Evolutionary conservation across 1,140 invertebrate genomes (phyloP).

Genomic region (Apis dorsata): DNA sequence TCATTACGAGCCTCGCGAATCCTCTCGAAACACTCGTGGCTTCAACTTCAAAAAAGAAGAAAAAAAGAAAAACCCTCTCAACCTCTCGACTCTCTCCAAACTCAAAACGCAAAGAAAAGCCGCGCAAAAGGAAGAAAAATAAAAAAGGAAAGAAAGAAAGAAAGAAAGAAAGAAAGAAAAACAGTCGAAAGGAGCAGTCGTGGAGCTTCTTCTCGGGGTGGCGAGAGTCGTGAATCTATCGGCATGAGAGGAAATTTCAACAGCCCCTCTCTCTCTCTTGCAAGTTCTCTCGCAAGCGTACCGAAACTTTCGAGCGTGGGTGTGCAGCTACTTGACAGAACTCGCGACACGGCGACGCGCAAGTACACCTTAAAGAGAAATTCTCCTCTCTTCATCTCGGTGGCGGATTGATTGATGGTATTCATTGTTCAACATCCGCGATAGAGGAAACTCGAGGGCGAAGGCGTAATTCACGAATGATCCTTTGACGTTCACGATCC

Average conservation of each 20-base stretch:
- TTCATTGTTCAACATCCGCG: constrained; percentile 69
- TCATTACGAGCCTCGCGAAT: too few relatives aligned
- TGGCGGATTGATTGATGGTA: constrained; percentile 72
- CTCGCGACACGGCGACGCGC: neutral
- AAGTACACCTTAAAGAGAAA: constrained; percentile 3
- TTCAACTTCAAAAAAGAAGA: neutral
- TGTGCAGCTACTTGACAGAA: neutral
- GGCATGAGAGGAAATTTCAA: constrained; percentile 15
- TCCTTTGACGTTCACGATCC: constrained; percentile 66
- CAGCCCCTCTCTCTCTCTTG: too few relatives aligned
- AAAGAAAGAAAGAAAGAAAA: neutral
- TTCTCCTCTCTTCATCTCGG: constrained; percentile 59
- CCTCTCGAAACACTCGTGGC: neutral
- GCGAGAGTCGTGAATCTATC: neutral
- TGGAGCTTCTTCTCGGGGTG: neutral
- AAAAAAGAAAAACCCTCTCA: neutral
- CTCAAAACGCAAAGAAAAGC: neutral
- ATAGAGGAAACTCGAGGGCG: constrained; percentile 57
- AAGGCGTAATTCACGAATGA: constrained; percentile 51
- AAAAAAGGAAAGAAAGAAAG: neutral
- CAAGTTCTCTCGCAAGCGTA: constrained; percentile 19
- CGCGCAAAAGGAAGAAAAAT: too few relatives aligned
- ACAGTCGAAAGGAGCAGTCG: neutral
- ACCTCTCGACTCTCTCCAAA: neutral
- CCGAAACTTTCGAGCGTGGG: constrained; percentile 8